These are phyloP conservation scores for Eilema caniola DNA, from an alignment of 2,888 invertebrate species.

Conservation along the genomic window DNA sequence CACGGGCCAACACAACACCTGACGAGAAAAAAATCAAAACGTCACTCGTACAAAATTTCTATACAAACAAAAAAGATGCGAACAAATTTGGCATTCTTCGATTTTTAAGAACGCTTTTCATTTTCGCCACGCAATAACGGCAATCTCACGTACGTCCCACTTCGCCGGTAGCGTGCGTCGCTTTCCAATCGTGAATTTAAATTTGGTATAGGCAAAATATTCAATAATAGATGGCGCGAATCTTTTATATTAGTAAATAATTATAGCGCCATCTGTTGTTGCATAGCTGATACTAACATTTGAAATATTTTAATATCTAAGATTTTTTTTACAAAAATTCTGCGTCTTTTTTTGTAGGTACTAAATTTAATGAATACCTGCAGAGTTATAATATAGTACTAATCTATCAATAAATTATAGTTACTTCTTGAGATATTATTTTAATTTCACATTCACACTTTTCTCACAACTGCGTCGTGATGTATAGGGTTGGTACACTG, in stretches of 20 bases:
- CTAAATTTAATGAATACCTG: background rate
- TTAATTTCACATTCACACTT: background rate
- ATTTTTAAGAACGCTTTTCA: constrained; percentile 48
- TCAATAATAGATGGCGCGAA: constrained; percentile 20
- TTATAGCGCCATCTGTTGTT: constrained; percentile 36
- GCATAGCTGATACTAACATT: constrained; percentile 10
- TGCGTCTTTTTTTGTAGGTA: background rate
- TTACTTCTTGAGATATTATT: background rate
- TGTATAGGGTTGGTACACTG: background rate
- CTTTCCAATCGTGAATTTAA: constrained; percentile 61
- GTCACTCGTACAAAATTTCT: constrained; percentile 43
- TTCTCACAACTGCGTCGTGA: background rate
- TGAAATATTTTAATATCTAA: background rate
- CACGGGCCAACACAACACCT: background rate
- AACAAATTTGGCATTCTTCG: constrained; percentile 46
- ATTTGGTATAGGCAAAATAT: constrained; percentile 36
- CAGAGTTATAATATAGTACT: background rate
- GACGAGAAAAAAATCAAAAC: constrained; percentile 21
- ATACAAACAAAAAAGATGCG: constrained; percentile 49
- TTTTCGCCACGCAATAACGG: constrained; percentile 28
- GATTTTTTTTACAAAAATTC: background rate
- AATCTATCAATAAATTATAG: background rate
- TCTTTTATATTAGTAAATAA: constrained; percentile 26
- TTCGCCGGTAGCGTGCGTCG: constrained; percentile 41
- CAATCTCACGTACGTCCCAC: constrained; percentile 61